Conservation (phyloP, 2,113 vertebrate genomes). For the Chaenocephalus aceratus region DNA sequence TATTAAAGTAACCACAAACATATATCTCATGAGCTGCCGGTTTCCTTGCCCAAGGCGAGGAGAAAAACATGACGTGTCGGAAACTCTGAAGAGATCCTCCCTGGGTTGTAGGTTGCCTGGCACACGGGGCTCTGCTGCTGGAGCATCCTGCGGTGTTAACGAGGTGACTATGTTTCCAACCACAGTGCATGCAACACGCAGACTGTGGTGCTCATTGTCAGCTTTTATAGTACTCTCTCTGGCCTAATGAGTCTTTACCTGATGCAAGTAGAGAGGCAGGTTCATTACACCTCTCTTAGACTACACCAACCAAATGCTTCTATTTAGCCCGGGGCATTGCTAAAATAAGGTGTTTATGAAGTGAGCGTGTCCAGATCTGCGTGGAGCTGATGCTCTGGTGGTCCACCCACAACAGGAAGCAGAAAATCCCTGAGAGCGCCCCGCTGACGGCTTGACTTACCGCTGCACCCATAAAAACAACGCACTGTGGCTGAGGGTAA, state of each 20-base stretch:
- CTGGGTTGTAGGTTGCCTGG: conserved; percentile 21
- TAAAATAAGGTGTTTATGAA: conserved; percentile 25
- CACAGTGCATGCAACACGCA: conserved; percentile 10
- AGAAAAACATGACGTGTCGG: conserved; percentile 57
- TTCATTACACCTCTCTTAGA: not conserved
- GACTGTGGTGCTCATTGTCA: not conserved
- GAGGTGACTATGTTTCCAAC: conserved; percentile 22
- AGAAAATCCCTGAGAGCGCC: conserved; percentile 48
- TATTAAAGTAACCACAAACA: conserved; percentile 69
- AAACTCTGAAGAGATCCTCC: conserved; percentile 67
- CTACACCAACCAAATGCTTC: not conserved
- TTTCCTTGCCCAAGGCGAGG: conserved; percentile 56
- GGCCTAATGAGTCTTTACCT: conserved; percentile 43
- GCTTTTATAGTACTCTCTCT: conserved; percentile 28
- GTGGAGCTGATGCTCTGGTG: conserved; percentile 37
- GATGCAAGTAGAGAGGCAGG: conserved; percentile 1
- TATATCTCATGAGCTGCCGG: conserved; percentile 36
- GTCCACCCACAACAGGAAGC: conserved; percentile 46
- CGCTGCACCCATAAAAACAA: conserved; percentile 68
- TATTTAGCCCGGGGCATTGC: not conserved
- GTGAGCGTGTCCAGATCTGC: conserved; percentile 3
- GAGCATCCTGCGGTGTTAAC: conserved; percentile 55
- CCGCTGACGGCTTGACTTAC: not conserved
- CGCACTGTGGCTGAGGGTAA: conserved; percentile 51
- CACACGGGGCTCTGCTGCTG: conserved; percentile 15